Evolutionary conservation across 2,888 invertebrate genomes (phyloP).

Genomic region (Cheiracanthium punctorium): DNA sequence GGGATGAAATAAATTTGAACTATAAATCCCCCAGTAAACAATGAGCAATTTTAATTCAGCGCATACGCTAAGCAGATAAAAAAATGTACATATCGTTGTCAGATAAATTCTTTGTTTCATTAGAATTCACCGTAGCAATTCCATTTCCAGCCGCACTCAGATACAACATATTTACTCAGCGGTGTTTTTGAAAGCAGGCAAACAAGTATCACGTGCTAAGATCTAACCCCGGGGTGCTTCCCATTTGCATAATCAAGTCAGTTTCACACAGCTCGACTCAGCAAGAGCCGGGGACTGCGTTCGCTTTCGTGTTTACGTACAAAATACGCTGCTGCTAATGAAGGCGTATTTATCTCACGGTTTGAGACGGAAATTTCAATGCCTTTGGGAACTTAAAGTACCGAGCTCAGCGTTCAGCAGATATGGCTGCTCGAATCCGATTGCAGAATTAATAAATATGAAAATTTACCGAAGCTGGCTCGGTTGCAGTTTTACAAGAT

Average conservation of each 20-base stretch:
- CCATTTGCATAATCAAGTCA: conserved; percentile 62
- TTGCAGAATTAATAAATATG: too few relatives aligned
- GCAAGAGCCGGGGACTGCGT: not conserved
- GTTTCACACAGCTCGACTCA: not conserved
- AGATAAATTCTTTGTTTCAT: conserved; percentile 17
- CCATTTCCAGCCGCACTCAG: not conserved
- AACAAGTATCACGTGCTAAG: conserved; percentile 43
- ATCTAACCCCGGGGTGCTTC: not conserved
- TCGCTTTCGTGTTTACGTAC: conserved; percentile 32
- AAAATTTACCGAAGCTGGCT: too few relatives aligned
- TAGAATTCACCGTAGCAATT: conserved; percentile 25
- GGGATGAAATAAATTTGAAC: too few relatives aligned
- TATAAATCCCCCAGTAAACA: too few relatives aligned
- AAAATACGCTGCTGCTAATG: conserved; percentile 33
- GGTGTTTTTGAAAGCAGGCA: conserved; percentile 19
- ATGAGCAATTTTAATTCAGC: too few relatives aligned
- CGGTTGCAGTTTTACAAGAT: too few relatives aligned
- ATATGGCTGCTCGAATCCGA: too few relatives aligned
- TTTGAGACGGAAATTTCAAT: not conserved
- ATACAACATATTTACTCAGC: not conserved
- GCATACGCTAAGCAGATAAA: too few relatives aligned
- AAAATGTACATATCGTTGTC: too few relatives aligned
- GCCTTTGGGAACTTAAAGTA: not conserved
- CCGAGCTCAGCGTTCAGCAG: too few relatives aligned
- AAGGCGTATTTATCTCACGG: conserved; percentile 28